phyloP scores from a whole-genome alignment of 37 sponge, comb jelly and placozoan genomes.

The Crambe crambe region DNA sequence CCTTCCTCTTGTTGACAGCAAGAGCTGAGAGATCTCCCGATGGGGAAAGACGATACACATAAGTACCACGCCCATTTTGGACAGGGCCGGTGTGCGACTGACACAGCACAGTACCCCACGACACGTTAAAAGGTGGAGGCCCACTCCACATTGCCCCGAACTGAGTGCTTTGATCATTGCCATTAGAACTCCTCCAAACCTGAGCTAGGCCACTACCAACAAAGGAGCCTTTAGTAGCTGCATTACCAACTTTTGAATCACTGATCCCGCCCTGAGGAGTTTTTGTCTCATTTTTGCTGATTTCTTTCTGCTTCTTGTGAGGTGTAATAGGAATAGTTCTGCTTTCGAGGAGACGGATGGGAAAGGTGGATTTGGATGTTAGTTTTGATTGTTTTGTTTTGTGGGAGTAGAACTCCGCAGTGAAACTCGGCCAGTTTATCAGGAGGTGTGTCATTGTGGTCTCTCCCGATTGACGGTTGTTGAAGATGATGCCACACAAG shows the following conservation, averaged over 20 bases:
- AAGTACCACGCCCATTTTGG: conserved; percentile 8
- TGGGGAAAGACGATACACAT: conserved; percentile 34
- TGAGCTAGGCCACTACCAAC: too few species aligned
- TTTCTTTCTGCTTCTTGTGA: neutral
- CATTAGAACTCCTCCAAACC: too few species aligned
- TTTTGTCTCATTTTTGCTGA: too few species aligned
- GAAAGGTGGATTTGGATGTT: neutral
- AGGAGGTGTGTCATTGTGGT: conserved; percentile 37
- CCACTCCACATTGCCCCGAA: neutral
- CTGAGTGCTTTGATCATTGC: neutral
- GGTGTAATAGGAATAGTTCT: neutral
- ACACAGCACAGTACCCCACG: conserved; percentile 16
- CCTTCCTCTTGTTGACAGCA: conserved; percentile 34
- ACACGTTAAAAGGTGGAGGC: conserved; percentile 15
- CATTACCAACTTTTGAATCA: too few species aligned
- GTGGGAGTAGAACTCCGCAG: neutral
- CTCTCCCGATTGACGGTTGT: conserved; percentile 2
- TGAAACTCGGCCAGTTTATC: conserved; percentile 26
- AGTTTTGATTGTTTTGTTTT: neutral
- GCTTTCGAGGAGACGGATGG: neutral
- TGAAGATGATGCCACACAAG: conserved; percentile 29
- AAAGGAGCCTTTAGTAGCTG: too few species aligned
- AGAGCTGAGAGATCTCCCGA: conserved; percentile 39
- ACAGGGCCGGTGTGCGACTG: neutral
- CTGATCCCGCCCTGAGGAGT: too few species aligned